Evolutionary conservation across 2,797 vertebrate species (phyloP).

Genomic region (Clarias platycephalus): DNA sequence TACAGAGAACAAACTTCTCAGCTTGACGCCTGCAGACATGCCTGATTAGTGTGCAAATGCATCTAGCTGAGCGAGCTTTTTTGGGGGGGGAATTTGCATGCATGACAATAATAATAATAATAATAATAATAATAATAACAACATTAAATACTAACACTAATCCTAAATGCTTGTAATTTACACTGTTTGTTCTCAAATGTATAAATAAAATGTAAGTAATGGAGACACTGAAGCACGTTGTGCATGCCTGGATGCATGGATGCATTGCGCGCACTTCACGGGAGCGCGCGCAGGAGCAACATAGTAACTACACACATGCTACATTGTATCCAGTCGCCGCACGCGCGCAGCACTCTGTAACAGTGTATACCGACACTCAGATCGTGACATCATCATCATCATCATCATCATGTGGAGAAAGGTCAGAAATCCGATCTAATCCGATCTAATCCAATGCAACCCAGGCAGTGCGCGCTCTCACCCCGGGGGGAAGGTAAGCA

Average conservation of each 20-base stretch:
- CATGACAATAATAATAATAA: neutral
- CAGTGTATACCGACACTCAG: too few species aligned
- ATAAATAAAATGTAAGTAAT: neutral
- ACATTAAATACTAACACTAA: too few species aligned
- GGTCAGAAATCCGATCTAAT: neutral
- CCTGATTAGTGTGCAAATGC: neutral
- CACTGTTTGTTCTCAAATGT: neutral
- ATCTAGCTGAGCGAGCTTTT: neutral
- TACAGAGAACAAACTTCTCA: conserved; percentile 6
- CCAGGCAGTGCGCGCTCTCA: neutral
- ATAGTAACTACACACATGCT: neutral
- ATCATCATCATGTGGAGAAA: neutral
- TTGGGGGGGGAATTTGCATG: neutral
- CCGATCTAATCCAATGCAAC: too few species aligned
- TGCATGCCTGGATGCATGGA: too few species aligned
- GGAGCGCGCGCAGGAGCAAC: neutral
- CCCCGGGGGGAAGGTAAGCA: too few species aligned
- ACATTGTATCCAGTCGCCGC: neutral
- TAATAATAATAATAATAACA: neutral
- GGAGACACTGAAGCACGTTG: neutral
- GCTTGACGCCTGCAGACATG: neutral
- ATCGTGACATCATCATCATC: neutral
- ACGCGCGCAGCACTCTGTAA: neutral
- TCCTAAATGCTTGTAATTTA: neutral
- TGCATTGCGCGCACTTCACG: neutral